Base-by-base conservation (phyloP, 2,113 vertebrate species). In the Megaceryle torquata region DNA sequence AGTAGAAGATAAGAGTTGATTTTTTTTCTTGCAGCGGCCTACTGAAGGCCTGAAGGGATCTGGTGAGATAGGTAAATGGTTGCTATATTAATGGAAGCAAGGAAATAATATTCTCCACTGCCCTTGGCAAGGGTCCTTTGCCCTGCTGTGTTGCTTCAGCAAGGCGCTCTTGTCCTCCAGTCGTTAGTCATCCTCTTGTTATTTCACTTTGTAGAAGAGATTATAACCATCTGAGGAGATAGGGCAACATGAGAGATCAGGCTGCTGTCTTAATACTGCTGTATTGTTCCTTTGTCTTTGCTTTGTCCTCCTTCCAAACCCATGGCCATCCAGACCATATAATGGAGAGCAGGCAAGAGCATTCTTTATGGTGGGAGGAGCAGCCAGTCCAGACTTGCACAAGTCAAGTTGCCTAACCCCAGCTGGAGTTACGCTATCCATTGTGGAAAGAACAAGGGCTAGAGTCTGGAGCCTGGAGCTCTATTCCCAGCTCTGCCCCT, bases 301-400 rank as follows among this genome's bases (percentile, higher is more conserved):
- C 51, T 67, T 85, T 94, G 77, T 89, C 65, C 67, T 82, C 9
- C 41, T 94, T 94, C 86, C 83, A 96, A 94, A 93, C 61, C 74
- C 48, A 5, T 82, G 77, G 65, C 65, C 18, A 26, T 89, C 31
- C 25, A 79, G 37, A 64, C 41, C 41, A 11, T 91, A 79, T 61
- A 79, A 53, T 82, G 78, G 83, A 85, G 35, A 79, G 59, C 6
- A 82, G 81, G 77, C 59, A 86, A 92, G 70, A 89, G 37, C 65
- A 65, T 93, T 94, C 84, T 71, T 91, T 79, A 82, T 67, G 64
- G 76, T 92, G 64, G 60, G 82, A 95, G 65, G 74, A 96, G 50
- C 77, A 92, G 39, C 44, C 81, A 79, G 57, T 39, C 48, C 18
- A 4, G 61, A 64, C 82, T 95, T 91, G 60, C 8, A 24, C 19